A percentile compares a stretch with the other conserved stretches of the same genome.
Evolutionary conservation across 1,140 invertebrate genomes (phyloP).

Genomic region (Halictus rubicundus): DNA sequence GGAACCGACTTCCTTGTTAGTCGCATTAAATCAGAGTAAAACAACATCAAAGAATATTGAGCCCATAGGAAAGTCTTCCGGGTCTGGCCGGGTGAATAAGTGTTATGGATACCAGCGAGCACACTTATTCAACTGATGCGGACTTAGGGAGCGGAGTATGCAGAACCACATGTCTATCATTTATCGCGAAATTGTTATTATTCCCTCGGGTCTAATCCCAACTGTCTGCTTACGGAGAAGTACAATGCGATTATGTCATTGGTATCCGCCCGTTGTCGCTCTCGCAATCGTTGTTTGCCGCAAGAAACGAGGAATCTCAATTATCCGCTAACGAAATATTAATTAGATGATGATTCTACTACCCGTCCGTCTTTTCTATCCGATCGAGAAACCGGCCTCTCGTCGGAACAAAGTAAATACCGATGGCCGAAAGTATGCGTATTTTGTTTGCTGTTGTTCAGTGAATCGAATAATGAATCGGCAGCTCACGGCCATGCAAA

Average conservation of each 20-base stretch:
- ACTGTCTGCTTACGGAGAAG: neutral
- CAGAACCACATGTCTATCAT: neutral
- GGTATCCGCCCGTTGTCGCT: too few relatives aligned
- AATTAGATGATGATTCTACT: neutral
- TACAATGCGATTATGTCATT: neutral
- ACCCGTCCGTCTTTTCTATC: neutral
- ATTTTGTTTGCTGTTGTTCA: neutral
- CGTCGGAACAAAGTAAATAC: neutral
- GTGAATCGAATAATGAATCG: neutral
- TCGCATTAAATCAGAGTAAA: constrained; percentile 6
- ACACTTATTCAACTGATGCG: neutral
- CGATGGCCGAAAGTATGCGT: neutral
- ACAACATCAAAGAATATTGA: constrained; percentile 9
- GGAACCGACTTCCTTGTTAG: neutral
- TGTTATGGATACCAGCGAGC: neutral
- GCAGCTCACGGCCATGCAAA: neutral
- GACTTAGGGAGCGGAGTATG: neutral
- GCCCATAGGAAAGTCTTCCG: constrained; percentile 7
- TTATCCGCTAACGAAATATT: neutral
- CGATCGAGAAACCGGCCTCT: neutral
- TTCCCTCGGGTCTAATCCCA: neutral
- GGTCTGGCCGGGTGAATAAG: neutral
- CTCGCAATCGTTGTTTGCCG: too few relatives aligned
- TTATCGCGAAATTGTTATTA: neutral
- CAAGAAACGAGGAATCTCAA: too few relatives aligned